phyloP scores from a whole-genome alignment of 37 sponge, comb jelly and placozoan species.

The Hexactinellida sp. region DNA sequence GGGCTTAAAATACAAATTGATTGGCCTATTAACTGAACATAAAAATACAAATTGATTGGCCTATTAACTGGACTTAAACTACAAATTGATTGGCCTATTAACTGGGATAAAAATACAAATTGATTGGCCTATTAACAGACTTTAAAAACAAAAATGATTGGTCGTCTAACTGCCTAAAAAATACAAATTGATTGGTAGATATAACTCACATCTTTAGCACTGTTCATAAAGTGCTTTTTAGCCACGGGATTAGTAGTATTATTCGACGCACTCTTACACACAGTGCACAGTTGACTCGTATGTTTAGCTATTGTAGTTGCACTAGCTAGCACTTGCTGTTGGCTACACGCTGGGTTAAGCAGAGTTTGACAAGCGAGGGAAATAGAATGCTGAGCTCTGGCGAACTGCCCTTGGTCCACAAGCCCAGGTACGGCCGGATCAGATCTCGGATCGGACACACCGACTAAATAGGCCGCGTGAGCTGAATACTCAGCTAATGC shows the following conservation, averaged over 20 bases:
- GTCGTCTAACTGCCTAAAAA: too few relatives aligned
- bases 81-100: too few relatives aligned
- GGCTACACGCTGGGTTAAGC: conserved; percentile 41
- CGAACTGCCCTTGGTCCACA: conserved; percentile 69
- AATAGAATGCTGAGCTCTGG: conserved; percentile 70
- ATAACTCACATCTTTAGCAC: conserved; percentile 78
- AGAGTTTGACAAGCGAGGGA: conserved; percentile 64
- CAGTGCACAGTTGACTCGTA: conserved; percentile 89
- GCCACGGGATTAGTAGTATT: conserved; percentile 93
- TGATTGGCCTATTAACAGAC: too few relatives aligned
- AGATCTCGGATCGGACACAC: conserved; percentile 79
- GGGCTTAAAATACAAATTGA: too few relatives aligned
- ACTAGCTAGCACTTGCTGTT: conserved; percentile 81
- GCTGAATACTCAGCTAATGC: neutral
- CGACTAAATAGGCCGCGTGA: conserved; percentile 85
- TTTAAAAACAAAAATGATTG: too few relatives aligned
- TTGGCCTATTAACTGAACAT: too few relatives aligned
- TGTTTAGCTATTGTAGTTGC: conserved; percentile 96
- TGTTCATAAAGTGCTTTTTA: conserved; percentile 90
- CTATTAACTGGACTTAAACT: too few relatives aligned
- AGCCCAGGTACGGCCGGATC: conserved; percentile 72
- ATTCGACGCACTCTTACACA: conserved; percentile 80
- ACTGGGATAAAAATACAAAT: too few relatives aligned
- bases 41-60: too few relatives aligned
- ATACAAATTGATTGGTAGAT: too few relatives aligned